A percentile compares a stretch with the other conserved stretches of the same genome.
phyloP scores from a whole-genome alignment of 2,113 vertebrate genomes.

The Chinchilla lanigera region DNA sequence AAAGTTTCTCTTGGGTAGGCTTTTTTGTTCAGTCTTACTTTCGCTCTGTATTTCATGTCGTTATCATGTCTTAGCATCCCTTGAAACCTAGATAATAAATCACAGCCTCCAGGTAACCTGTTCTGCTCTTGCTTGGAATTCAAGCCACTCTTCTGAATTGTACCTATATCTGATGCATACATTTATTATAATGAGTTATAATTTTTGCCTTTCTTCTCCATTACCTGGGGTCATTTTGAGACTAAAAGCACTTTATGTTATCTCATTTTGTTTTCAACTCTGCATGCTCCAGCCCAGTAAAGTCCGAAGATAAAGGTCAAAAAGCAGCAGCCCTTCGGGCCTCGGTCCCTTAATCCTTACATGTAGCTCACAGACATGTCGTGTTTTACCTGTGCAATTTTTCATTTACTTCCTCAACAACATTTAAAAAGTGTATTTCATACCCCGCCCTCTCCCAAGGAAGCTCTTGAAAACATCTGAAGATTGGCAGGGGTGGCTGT shows the following conservation, averaged over 20 bases:
- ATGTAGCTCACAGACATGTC: neutral
- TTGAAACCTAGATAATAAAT: slow-evolving; percentile 19
- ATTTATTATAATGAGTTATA: neutral
- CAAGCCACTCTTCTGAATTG: slow-evolving; percentile 36
- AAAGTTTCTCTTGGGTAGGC: neutral
- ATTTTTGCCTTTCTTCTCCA: slow-evolving; percentile 20
- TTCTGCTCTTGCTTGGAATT: slow-evolving; percentile 14
- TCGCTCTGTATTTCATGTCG: neutral
- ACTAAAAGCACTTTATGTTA: neutral
- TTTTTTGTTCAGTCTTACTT: slow-evolving; percentile 21
- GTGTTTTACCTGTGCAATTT: slow-evolving; percentile 23
- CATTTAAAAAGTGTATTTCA: neutral
- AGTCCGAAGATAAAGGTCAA: neutral
- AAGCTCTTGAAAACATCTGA: slow-evolving; percentile 21
- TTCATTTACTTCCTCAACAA: neutral
- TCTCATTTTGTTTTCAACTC: slow-evolving; percentile 27
- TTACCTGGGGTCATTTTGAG: neutral
- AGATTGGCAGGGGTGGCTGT: neutral
- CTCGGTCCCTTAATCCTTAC: neutral
- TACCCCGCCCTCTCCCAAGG: neutral
- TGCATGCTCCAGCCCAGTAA: neutral
- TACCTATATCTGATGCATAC: neutral
- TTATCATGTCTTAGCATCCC: neutral
- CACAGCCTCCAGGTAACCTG: neutral
- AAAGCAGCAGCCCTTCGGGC: neutral